A percentile compares a stretch with the other conserved stretches of the same genome.
Conservation (phyloP, 2,888 invertebrate genomes). For the Muscina levida region DNA sequence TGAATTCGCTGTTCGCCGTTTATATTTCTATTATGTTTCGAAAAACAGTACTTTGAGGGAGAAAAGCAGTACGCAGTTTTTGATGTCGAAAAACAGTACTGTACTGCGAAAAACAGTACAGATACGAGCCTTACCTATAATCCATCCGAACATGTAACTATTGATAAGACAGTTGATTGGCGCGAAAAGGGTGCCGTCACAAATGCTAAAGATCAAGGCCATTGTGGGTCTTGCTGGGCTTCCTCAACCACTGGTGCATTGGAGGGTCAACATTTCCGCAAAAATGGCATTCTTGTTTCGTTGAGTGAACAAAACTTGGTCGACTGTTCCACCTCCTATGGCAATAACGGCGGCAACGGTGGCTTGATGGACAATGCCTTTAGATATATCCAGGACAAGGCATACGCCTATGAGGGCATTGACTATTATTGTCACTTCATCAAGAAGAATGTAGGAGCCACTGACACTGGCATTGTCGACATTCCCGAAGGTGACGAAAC, state of each 20-base stretch:
- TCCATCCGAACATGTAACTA: constrained; percentile 82
- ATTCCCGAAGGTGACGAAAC: constrained; percentile 86
- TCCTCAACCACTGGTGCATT: constrained; percentile 95
- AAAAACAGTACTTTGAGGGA: too few species aligned
- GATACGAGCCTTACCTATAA: constrained; percentile 77
- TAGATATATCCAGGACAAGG: constrained; percentile 89
- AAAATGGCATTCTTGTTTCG: constrained; percentile 87
- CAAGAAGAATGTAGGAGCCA: constrained; percentile 86
- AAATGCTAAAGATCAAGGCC: constrained; percentile 92
- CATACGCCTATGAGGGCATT: constrained; percentile 92
- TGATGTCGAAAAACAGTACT: too few species aligned
- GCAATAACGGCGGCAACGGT: constrained; percentile 94
- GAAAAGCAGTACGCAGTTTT: too few species aligned
- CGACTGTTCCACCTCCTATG: constrained; percentile 91
- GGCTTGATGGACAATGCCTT: constrained; percentile 89
- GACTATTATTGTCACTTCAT: constrained; percentile 87
- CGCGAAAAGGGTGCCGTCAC: constrained; percentile 91
- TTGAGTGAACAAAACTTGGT: constrained; percentile 95
- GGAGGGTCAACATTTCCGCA: constrained; percentile 94
- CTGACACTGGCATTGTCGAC: constrained; percentile 90
- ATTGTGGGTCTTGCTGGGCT: constrained; percentile 96
- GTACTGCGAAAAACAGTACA: too few species aligned
- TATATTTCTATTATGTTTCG: too few species aligned
- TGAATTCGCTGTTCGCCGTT: too few species aligned
- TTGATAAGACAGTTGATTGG: constrained; percentile 91